Base-by-base conservation (phyloP, 2,797 vertebrate genomes). In the Capromys pilorides region DNA sequence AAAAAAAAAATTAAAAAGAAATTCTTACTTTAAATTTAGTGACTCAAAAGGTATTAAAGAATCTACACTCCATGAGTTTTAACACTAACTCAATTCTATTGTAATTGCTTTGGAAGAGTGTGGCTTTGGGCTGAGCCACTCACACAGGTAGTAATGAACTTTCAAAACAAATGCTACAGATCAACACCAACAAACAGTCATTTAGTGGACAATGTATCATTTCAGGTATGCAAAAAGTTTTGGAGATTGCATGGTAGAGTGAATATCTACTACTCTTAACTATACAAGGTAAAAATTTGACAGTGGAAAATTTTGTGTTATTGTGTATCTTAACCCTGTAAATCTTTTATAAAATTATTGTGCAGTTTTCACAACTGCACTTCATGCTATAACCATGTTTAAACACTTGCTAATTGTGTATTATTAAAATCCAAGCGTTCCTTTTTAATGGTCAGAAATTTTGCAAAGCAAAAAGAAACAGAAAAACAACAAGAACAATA, bases 31-130 rank as follows among this genome's bases (percentile, higher is more conserved):
- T 69, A 92, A 95, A 51, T 13, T 71, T 62, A 93, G 51, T 90
- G 59, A 88, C 69, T 87, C 71, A 36, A 93, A 95, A 92, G 31
- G 54, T 96, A 33, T 5, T 73, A 13, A 86, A 8, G 54, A 90
- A 7, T 80, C 83, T 88, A 62, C 16, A 91, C 7, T 82, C 87
- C 54, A 49, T 22, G 13, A 62, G 33, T 57, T 97, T 86, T 49
- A 88, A 94, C 26, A 86, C 45, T 62, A 51, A 69, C 82, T 82
- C 94, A 31, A 71, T n/a, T 77, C 33, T 86, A 22, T 31, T 59
- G 9, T 94, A 62, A 92, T 33, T 45, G 71, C 51, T 96, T 66
- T 28, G 51, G 6, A 54, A 31, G 16, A 26, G 26, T 0, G 0
- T 26, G 3, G 69, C 4, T 22, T 39, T 6, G 28, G 67, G 0